These are phyloP conservation scores for Daubentonia madagascariensis DNA, from an alignment of 2,113 vertebrate species.

Conservation along the genomic window DNA sequence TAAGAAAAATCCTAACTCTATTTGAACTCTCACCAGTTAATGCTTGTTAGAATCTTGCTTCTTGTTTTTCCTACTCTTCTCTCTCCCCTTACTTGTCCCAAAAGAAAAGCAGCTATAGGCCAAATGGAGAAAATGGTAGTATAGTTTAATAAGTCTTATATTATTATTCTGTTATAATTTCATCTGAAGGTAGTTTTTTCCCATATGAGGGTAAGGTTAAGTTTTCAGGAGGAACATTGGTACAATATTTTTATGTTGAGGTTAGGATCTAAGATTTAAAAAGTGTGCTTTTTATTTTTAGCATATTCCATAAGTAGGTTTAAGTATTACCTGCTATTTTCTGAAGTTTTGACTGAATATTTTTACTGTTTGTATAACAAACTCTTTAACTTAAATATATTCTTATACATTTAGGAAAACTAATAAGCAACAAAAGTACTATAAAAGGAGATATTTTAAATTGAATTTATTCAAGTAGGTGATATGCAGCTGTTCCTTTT, in stretches of 20 bases:
- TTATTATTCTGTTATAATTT: not conserved
- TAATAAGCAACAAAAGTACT: not conserved
- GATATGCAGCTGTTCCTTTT: not conserved
- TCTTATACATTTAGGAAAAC: not conserved
- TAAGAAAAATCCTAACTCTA: not conserved
- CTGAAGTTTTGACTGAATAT: constrained; percentile 40
- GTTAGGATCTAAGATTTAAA: constrained; percentile 42
- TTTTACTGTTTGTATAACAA: constrained; percentile 36
- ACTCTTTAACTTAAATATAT: constrained; percentile 48
- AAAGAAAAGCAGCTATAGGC: not conserved
- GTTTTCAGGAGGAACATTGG: constrained; percentile 30
- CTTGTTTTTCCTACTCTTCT: not conserved
- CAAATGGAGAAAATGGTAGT: not conserved
- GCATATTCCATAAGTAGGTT: not conserved
- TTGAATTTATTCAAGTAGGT: not conserved
- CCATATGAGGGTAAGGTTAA: not conserved
- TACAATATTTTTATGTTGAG: constrained; percentile 19
- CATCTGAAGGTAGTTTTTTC: not conserved
- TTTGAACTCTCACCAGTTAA: not conserved
- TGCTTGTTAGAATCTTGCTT: not conserved
- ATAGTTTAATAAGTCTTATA: not conserved
- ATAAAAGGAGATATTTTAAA: not conserved
- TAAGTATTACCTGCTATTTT: constrained; percentile 38
- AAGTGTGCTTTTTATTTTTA: constrained; percentile 44
- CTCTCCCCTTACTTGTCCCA: not conserved